Percentiles rank a stretch among this genome's conserved stretches.
phyloP scores from a whole-genome alignment of 2,888 invertebrate species.

The Lepas anatifera region DNA sequence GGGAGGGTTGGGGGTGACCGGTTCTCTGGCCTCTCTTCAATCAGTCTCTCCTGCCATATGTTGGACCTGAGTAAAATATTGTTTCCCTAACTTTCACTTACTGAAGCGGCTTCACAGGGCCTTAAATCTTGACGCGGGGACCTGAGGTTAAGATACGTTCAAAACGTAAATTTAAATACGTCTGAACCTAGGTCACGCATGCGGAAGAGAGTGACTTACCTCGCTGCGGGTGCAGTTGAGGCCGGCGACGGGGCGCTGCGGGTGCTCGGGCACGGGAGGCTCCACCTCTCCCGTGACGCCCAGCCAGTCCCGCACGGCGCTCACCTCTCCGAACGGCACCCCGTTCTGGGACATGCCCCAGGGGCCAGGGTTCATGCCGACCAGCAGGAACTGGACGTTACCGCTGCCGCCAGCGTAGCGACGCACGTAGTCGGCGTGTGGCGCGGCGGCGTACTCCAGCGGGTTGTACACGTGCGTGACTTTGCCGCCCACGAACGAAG shows the following conservation, averaged over 20 bases:
- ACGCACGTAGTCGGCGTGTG: constrained; percentile 60
- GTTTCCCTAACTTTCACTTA: too few relatives aligned
- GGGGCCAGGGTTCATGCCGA: constrained; percentile 95
- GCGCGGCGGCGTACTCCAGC: constrained; percentile 63
- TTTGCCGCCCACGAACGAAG: neutral
- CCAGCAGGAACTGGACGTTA: constrained; percentile 50
- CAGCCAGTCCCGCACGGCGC: constrained; percentile 62
- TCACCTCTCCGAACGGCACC: constrained; percentile 81
- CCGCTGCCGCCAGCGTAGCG: constrained; percentile 49
- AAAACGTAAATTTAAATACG: too few relatives aligned
- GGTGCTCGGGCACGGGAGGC: constrained; percentile 55
- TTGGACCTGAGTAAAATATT: too few relatives aligned
- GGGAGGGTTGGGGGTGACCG: too few relatives aligned
- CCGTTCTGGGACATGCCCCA: constrained; percentile 95
- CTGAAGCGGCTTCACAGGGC: too few relatives aligned
- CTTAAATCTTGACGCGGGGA: too few relatives aligned
- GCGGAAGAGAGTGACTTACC: too few relatives aligned
- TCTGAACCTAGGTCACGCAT: too few relatives aligned
- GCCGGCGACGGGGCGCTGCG: constrained; percentile 54
- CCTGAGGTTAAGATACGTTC: too few relatives aligned
- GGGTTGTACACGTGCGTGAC: constrained; percentile 59
- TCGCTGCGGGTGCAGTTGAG: constrained; percentile 57
- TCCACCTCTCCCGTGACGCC: constrained; percentile 53
- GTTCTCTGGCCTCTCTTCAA: too few relatives aligned
- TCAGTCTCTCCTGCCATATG: too few relatives aligned